Conservation (phyloP, 2,797 vertebrate genomes). For the Chelonia mydas region DNA sequence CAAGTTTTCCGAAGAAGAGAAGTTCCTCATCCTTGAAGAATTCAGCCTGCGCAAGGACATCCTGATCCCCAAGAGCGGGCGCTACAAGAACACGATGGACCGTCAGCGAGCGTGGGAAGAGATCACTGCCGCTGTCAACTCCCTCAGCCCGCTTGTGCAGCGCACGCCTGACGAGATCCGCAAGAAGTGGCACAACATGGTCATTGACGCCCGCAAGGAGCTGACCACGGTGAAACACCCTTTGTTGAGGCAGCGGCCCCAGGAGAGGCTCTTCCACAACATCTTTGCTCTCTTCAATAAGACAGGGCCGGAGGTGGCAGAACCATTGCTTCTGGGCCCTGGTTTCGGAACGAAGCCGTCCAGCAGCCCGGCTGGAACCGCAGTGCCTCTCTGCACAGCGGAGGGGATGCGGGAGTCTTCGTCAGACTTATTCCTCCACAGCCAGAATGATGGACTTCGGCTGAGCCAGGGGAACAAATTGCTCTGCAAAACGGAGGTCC, state of each 20-base stretch:
- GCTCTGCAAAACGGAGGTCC: not conserved
- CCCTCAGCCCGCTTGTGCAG: not conserved
- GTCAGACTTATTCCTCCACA: not conserved
- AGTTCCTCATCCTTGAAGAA: conserved; percentile 8
- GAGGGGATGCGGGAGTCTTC: not conserved
- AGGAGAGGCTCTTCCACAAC: not conserved
- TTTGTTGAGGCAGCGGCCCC: not conserved
- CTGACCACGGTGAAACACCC: not conserved
- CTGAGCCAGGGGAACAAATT: rapidly evolving
- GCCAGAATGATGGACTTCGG: not conserved
- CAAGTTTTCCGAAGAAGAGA: not conserved
- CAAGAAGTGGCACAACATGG: not conserved
- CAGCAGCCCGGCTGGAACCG: rapidly evolving
- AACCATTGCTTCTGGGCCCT: rapidly evolving
- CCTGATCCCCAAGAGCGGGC: not conserved
- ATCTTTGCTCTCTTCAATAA: not conserved
- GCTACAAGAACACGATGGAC: not conserved
- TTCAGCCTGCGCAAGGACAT: conserved; percentile 1
- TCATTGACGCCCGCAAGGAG: not conserved
- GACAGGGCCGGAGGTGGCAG: rapidly evolving
- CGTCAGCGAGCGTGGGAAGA: not conserved
- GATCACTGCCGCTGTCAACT: not conserved
- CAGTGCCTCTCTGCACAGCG: not conserved
- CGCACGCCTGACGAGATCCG: not conserved
- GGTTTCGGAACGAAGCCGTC: not conserved